Conservation (phyloP, 2,888 invertebrate genomes). For the Trachelus tabidus region DNA sequence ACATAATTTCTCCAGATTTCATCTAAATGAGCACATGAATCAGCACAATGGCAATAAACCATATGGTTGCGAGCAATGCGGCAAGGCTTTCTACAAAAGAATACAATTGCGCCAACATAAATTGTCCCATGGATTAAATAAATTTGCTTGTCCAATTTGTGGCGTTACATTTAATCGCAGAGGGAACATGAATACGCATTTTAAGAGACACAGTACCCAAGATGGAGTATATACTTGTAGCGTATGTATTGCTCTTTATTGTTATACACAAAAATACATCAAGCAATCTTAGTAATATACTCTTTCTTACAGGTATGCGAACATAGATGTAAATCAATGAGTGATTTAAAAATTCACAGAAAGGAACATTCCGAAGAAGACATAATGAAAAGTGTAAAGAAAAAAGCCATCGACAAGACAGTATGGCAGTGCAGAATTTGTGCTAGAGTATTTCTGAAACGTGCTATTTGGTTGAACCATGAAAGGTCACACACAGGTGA, state of each 20-base stretch:
- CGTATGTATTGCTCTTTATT: conserved; percentile 32
- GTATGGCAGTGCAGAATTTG: conserved; percentile 51
- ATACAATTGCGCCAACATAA: conserved; percentile 59
- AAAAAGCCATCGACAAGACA: conserved; percentile 35
- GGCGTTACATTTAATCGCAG: conserved; percentile 55
- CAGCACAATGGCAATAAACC: conserved; percentile 61
- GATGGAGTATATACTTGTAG: conserved; percentile 52
- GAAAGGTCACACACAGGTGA: conserved; percentile 46
- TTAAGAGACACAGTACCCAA: conserved; percentile 51
- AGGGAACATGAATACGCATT: conserved; percentile 58
- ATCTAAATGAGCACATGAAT: conserved; percentile 67
- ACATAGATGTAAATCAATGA: conserved; percentile 50
- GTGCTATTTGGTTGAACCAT: conserved; percentile 46
- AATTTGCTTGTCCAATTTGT: conserved; percentile 53
- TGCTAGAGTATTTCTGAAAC: conserved; percentile 45
- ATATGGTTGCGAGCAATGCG: conserved; percentile 64
- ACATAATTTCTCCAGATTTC: conserved; percentile 54
- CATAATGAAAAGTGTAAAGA: conserved; percentile 43
- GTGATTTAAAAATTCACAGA: conserved; percentile 53
- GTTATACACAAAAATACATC: background rate
- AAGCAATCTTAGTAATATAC: background rate
- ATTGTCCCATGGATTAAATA: conserved; percentile 51
- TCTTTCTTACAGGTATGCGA: conserved; percentile 45
- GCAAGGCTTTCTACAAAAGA: conserved; percentile 61
- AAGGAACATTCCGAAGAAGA: conserved; percentile 52